phyloP scores from a whole-genome alignment of 2,797 vertebrate species.

The Hippopotamyrus pictus region DNA sequence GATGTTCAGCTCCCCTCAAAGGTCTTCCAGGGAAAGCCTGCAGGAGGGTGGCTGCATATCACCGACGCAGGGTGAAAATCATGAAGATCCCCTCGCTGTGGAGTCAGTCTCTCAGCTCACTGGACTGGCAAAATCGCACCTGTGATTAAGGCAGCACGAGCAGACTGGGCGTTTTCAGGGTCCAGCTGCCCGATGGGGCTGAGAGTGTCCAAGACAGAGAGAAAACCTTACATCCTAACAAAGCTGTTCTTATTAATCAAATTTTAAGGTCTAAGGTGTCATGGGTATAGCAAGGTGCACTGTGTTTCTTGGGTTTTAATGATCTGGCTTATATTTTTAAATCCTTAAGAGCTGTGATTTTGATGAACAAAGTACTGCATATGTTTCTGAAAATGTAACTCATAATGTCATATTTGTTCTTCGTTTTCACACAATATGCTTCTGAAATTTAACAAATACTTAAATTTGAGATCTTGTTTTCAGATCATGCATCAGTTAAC shows the following conservation, averaged over 20 bases:
- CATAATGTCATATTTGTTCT: not conserved
- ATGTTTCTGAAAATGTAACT: not conserved
- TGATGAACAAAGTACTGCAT: not conserved
- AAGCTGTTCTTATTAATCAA: not conserved
- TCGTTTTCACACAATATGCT: not conserved
- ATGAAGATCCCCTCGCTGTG: not conserved
- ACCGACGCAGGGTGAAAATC: not conserved
- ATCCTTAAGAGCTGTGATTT: not conserved
- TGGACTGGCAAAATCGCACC: not conserved
- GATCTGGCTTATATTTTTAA: not conserved
- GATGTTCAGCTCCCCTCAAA: not conserved
- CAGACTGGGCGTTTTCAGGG: not conserved
- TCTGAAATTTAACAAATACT: not conserved
- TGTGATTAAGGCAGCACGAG: not conserved
- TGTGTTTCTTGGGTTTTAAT: not conserved
- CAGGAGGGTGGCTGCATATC: not conserved
- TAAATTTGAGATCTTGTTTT: not conserved
- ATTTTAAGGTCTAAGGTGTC: not conserved
- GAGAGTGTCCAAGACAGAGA: not conserved
- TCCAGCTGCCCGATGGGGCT: not conserved
- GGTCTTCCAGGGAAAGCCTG: not conserved
- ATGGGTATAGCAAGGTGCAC: not conserved
- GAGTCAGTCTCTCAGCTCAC: not conserved
- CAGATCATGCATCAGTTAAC: not conserved
- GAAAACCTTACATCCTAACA: not conserved